These are phyloP conservation scores for Anguilla pacifica DNA, from an alignment of 2,797 vertebrate genomes.

Conservation along the genomic window DNA sequence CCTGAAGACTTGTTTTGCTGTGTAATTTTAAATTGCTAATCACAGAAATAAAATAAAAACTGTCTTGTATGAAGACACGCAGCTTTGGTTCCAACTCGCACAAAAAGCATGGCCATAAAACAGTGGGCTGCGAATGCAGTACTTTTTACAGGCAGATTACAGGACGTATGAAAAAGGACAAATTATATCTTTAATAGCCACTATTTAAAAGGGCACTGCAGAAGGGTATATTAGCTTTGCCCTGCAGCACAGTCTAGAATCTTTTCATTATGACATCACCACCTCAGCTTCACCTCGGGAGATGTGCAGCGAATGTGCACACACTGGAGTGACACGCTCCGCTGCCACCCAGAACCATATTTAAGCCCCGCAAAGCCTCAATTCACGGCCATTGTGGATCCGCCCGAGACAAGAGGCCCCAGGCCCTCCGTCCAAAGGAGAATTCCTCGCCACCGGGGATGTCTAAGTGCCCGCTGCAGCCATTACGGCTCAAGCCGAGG, in stretches of 20 bases:
- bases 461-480: not conserved
- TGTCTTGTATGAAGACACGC: not conserved
- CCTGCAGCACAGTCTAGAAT: not conserved
- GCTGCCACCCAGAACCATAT: not conserved
- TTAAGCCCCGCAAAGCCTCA: not conserved
- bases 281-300: not conserved
- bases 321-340: not conserved
- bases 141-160: slow-evolving; percentile 9
- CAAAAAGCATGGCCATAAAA: not conserved
- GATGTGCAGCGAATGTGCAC: not conserved
- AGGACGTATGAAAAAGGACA: slow-evolving; percentile 4
- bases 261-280: slow-evolving; percentile 11
- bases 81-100: not conserved
- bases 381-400: not conserved
- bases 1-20: not conserved
- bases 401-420: not conserved
- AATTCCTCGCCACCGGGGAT: not conserved
- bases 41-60: not conserved
- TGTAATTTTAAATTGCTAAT: slow-evolving; percentile 3
- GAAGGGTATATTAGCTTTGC: not conserved
- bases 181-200: slow-evolving; percentile 14
- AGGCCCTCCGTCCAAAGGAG: not conserved
- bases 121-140: not conserved
- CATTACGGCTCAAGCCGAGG: not conserved
- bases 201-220: slow-evolving; percentile 8